A percentile compares a stretch with the other conserved stretches of the same genome.
Conservation (phyloP, 1,140 invertebrate genomes). For the Chelonus insularis region DNA sequence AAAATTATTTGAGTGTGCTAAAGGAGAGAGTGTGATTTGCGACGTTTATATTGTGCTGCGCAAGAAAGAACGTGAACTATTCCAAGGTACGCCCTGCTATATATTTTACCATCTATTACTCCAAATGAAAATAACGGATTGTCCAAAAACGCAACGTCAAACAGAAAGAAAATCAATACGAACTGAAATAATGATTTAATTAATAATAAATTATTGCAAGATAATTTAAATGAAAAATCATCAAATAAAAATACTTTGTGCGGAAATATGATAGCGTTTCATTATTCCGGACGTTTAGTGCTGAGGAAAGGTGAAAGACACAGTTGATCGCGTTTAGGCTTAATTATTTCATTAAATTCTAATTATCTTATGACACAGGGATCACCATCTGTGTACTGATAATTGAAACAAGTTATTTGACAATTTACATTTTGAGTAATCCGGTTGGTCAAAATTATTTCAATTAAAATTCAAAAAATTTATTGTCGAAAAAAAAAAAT, state of each 20-base stretch:
- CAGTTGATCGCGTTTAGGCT: slow-evolving; percentile 29
- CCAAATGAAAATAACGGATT: slow-evolving; percentile 55
- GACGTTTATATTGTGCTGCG: slow-evolving; percentile 62
- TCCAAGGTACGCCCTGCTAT: slow-evolving; percentile 61
- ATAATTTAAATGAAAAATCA: slow-evolving; percentile 47
- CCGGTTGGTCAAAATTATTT: background rate
- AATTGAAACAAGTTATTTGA: too few relatives aligned
- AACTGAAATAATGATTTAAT: slow-evolving; percentile 41
- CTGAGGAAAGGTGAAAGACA: slow-evolving; percentile 62
- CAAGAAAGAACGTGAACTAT: slow-evolving; percentile 63
- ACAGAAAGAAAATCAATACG: slow-evolving; percentile 38
- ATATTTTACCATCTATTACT: slow-evolving; percentile 59
- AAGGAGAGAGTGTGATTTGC: slow-evolving; percentile 53
- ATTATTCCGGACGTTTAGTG: slow-evolving; percentile 62
- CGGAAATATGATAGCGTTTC: slow-evolving; percentile 57
- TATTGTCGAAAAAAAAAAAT: slow-evolving; percentile 33
- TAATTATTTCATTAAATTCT: background rate
- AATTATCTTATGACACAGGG: slow-evolving; percentile 4
- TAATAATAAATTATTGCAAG: slow-evolving; percentile 29
- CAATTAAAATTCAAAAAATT: slow-evolving; percentile 1
- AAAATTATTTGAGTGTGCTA: slow-evolving; percentile 29
- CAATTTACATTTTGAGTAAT: background rate
- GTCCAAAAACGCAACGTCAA: slow-evolving; percentile 52
- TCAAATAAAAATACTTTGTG: slow-evolving; percentile 59
- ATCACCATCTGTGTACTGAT: background rate